A percentile compares a stretch with the other conserved stretches of the same genome.
Evolutionary conservation across 2,113 vertebrate genomes (phyloP).

Genomic region (Physeter macrocephalus): DNA sequence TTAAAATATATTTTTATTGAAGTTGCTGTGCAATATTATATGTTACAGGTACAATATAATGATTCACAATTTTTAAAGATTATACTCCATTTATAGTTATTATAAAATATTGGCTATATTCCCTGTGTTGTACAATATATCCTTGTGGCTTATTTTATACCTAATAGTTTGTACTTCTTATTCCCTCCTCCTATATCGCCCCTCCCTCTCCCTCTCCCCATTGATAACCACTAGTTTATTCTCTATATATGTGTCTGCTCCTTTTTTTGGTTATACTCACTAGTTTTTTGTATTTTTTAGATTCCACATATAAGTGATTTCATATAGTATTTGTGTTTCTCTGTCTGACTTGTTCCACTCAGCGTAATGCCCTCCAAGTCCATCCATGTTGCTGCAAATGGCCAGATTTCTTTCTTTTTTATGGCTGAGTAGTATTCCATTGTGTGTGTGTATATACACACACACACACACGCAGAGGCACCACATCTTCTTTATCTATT

Average conservation of each 20-base stretch:
- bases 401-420: background rate
- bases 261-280: background rate
- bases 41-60: background rate
- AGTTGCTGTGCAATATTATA: background rate
- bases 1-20: background rate
- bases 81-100: background rate
- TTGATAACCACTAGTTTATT: background rate
- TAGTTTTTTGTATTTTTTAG: background rate
- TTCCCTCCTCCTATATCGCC: background rate
- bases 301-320: background rate
- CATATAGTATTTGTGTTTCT: background rate
- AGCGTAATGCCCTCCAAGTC: background rate
- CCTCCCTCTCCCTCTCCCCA: background rate
- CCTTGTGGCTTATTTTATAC: background rate
- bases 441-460: no score
- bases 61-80: background rate
- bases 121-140: background rate
- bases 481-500: no score
- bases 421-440: background rate
- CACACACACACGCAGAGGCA: no score
- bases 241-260: background rate
- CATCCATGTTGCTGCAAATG: background rate
- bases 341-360: background rate
- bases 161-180: background rate
- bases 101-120: background rate